phyloP scores from a whole-genome alignment of 2,797 vertebrate species.

The Gobionotothen gibberifrons region DNA sequence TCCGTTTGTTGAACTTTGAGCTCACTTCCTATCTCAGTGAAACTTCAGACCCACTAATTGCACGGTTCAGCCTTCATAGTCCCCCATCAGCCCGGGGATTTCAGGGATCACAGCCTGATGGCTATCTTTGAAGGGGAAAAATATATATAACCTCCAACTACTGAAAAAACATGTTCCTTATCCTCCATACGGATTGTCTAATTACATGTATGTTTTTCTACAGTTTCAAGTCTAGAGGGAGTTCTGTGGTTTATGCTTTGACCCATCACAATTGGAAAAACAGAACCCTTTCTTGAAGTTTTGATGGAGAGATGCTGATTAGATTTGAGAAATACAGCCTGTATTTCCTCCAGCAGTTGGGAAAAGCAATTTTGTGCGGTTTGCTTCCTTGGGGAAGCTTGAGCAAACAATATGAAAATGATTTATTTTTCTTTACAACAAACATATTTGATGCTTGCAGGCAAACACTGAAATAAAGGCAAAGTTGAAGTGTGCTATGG shows the following conservation, averaged over 20 bases:
- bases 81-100: slow-evolving; percentile 42
- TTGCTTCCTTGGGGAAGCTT: slow-evolving; percentile 73
- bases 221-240: slow-evolving; percentile 61
- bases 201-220: slow-evolving; percentile 68
- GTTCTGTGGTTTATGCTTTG: slow-evolving; percentile 56
- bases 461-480: slow-evolving; percentile 70
- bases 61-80: slow-evolving; percentile 39
- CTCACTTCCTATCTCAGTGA: slow-evolving; percentile 48
- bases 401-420: slow-evolving; percentile 82
- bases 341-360: slow-evolving; percentile 71
- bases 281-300: slow-evolving; percentile 71
- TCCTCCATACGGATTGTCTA: slow-evolving; percentile 49
- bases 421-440: slow-evolving; percentile 76
- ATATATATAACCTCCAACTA: slow-evolving; percentile 28
- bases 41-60: slow-evolving; percentile 73
- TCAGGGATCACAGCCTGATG: slow-evolving; percentile 55
- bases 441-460: slow-evolving; percentile 75
- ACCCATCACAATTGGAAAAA: slow-evolving; percentile 71
- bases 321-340: slow-evolving; percentile 73
- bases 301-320: slow-evolving; percentile 81
- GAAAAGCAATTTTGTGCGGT: slow-evolving; percentile 78
- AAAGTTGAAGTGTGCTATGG: slow-evolving; percentile 63
- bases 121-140: slow-evolving; percentile 48
- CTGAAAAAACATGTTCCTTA: slow-evolving; percentile 38
- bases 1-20: slow-evolving; percentile 50